phyloP scores from a whole-genome alignment of 2,888 invertebrate species.

The Cheilosia vernalis region DNA sequence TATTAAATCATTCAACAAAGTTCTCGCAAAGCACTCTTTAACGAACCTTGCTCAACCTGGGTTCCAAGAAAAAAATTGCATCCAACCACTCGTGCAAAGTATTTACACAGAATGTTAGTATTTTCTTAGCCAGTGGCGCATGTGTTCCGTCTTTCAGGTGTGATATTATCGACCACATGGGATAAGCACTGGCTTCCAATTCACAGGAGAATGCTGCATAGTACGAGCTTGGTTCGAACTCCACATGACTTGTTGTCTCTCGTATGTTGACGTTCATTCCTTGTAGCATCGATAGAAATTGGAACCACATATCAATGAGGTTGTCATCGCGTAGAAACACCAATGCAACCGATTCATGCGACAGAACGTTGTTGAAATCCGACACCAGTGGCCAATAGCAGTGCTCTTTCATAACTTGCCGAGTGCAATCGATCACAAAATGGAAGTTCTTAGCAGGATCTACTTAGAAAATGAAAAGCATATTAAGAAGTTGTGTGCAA shows the following conservation, averaged over 20 bases:
- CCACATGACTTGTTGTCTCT: constrained; percentile 95
- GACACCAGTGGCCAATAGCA: constrained; percentile 99
- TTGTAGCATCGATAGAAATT: constrained; percentile 96
- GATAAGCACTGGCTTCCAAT: constrained; percentile 97
- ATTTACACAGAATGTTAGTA: constrained; percentile 89
- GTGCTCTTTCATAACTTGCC: constrained; percentile 97
- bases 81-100: constrained; percentile 95
- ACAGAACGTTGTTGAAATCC: constrained; percentile 97
- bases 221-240: constrained; percentile 98
- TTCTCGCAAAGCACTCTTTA: neutral
- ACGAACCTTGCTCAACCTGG: constrained; percentile 86
- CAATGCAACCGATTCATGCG: constrained; percentile 95
- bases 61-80: constrained; percentile 89
- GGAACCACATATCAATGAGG: constrained; percentile 97
- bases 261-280: constrained; percentile 98
- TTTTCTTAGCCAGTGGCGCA: constrained; percentile 89
- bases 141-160: constrained; percentile 91
- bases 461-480: constrained; percentile 79
- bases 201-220: constrained; percentile 99
- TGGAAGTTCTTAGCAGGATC: constrained; percentile 92
- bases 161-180: constrained; percentile 98
- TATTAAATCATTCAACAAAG: neutral
- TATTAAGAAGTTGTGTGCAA: constrained; percentile 11
- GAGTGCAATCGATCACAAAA: constrained; percentile 95
- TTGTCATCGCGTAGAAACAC: constrained; percentile 94